Evolutionary conservation across 2,888 invertebrate genomes (phyloP).

Genomic region (Elaeidobius kamerunicus): DNA sequence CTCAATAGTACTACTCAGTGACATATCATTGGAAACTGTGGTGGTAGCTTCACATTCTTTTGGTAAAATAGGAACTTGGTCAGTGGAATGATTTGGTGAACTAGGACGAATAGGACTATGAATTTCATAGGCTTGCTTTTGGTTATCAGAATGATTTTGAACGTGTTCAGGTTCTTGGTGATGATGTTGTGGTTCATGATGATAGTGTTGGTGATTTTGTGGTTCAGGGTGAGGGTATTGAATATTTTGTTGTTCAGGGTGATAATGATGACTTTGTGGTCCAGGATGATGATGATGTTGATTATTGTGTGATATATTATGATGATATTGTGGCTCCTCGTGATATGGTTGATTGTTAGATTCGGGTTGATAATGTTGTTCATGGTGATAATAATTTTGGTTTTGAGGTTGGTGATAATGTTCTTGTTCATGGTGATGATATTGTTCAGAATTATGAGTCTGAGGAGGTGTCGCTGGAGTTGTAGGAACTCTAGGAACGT

Average conservation of each 20-base stretch:
- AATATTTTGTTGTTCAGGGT: too few species aligned
- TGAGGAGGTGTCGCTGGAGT: too few species aligned
- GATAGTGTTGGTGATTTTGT: constrained; percentile 5
- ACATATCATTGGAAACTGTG: constrained; percentile 43
- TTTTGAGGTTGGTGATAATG: constrained; percentile 15
- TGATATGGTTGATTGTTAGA: constrained; percentile 25
- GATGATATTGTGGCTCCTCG: background rate
- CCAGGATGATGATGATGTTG: constrained; percentile 1
- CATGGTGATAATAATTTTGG: constrained; percentile 4
- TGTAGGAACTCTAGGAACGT: constrained; percentile 26
- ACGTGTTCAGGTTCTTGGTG: constrained; percentile 3
- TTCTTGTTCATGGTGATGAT: too few species aligned
- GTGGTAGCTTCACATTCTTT: constrained; percentile 43
- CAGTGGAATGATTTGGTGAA: constrained; percentile 9
- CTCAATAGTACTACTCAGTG: constrained; percentile 41
- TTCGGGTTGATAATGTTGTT: constrained; percentile 2
- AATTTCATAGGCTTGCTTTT: constrained; percentile 3
- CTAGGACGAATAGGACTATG: constrained; percentile 10
- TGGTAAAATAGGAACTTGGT: constrained; percentile 37
- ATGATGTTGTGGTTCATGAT: constrained; percentile 4
- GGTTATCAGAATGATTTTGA: background rate
- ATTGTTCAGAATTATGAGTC: too few species aligned
- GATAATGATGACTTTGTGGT: constrained; percentile 1
- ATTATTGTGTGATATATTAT: background rate
- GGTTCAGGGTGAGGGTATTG: constrained; percentile 6